Percentiles rank a stretch among this genome's conserved stretches.
These are phyloP conservation scores for Symphodus melops DNA, from an alignment of 2,113 vertebrate genomes.

Conservation along the genomic window DNA sequence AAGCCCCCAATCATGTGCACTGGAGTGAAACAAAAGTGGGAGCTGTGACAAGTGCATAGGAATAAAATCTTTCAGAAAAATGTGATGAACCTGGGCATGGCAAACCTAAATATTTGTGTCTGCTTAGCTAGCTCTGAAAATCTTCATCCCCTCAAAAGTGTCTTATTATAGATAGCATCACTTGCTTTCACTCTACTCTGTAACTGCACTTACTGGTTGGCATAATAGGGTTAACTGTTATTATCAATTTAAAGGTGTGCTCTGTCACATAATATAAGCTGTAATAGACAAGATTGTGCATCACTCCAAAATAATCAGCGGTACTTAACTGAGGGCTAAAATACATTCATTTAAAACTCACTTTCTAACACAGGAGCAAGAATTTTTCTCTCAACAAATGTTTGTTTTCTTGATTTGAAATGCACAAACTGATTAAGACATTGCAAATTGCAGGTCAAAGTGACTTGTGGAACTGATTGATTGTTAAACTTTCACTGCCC, in stretches of 20 bases:
- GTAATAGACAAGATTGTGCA: too few species aligned
- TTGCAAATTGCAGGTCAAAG: too few species aligned
- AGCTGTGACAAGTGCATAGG: constrained; percentile 54
- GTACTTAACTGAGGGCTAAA: not conserved
- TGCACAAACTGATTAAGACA: too few species aligned
- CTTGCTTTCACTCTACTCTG: constrained; percentile 18
- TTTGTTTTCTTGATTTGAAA: too few species aligned
- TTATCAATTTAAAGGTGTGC: constrained; percentile 43
- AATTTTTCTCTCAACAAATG: not conserved
- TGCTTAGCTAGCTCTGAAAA: constrained; percentile 21
- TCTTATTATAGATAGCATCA: not conserved
- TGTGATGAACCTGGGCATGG: constrained; percentile 44
- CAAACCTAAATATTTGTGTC: constrained; percentile 9
- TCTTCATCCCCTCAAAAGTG: constrained; percentile 32
- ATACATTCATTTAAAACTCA: not conserved
- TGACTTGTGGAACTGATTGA: too few species aligned
- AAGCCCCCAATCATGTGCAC: constrained; percentile 37
- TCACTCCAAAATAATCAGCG: too few species aligned
- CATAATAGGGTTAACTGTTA: constrained; percentile 37
- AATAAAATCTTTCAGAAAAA: constrained; percentile 67
- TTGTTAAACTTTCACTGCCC: too few species aligned
- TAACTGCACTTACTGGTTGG: constrained; percentile 23
- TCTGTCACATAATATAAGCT: constrained; percentile 14
- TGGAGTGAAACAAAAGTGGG: constrained; percentile 37
- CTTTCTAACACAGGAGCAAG: not conserved